Base-by-base conservation (phyloP, 2,888 invertebrate genomes). In the Parasteatoda lunata region DNA sequence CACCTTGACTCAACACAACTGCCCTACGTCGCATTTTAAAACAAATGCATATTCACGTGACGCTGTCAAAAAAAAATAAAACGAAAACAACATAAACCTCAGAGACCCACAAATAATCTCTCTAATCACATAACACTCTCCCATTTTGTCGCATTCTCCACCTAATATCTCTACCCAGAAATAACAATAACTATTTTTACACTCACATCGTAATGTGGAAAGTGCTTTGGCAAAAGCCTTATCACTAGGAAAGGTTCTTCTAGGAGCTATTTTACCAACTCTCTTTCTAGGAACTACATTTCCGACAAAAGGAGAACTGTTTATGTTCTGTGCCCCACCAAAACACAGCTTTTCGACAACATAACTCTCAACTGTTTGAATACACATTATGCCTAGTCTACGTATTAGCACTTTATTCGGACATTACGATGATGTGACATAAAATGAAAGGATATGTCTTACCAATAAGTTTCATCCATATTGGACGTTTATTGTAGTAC, bases 401-500 rank as follows among this genome's bases (percentile, higher is more conserved):
- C 45, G 73, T 7, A 73, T 54, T 73, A 73, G 52, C 30, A 45
- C 59, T 6, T 45, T 30, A 54, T 9, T 45, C 54, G 45, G 3
- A 13, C 47, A 59, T 73, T 73, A 54, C 54, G 54, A 54, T 45
- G 30, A 77, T 66, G 52, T 68, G 49, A 66, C 66, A 49, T 51
- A 30, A 66, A 77, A 69, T 48, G 48, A 47, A 69, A 69, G 45
- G 69, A 69, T 48, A 13, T 77, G 30, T 51, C 49, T 66, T 47
- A 13, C 49, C 68, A 65, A 66, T 77, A 66, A 66, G 71, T 5
- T 52, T 48, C 70, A 11, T 69, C 66, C 54, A 69, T 69, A 52
- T 11, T 52, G 51, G 68, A n/a, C 51, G 79, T 79, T 79, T 79
- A 71, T 65, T 71, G 51, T 51, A 49, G 65, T 71, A 64, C 79